These are phyloP conservation scores for Diplosoma virens DNA, from an alignment of 23 tunicate genomes.

Conservation along the genomic window DNA sequence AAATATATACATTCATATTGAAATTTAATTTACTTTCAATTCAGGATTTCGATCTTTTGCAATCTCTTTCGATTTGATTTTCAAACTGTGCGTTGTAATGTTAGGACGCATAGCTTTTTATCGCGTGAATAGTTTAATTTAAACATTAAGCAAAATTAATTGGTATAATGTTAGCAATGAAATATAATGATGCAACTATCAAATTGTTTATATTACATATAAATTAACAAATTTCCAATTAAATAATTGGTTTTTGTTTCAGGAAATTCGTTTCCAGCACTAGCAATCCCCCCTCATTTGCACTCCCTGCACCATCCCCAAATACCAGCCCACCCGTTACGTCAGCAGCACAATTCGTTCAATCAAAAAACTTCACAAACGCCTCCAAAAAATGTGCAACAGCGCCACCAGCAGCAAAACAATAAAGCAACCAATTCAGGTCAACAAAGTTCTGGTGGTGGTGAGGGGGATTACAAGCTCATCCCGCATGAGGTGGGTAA, in stretches of 20 bases:
- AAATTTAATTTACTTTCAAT: too few species aligned
- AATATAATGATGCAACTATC: too few species aligned
- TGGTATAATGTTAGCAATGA: too few species aligned
- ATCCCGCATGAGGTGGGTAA: slow-evolving; percentile 88
- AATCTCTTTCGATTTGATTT: too few species aligned
- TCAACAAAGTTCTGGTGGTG: slow-evolving; percentile 76
- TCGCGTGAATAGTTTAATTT: too few species aligned
- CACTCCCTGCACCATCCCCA: slow-evolving; percentile 17
- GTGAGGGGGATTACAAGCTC: slow-evolving; percentile 94
- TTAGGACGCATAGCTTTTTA: too few species aligned
- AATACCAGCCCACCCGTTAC: neutral
- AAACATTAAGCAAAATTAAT: too few species aligned
- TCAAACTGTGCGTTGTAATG: too few species aligned
- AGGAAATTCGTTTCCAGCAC: neutral
- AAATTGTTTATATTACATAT: too few species aligned
- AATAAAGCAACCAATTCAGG: slow-evolving; percentile 39
- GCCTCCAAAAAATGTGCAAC: slow-evolving; percentile 24
- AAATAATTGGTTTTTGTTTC: neutral
- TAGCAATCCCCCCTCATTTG: slow-evolving; percentile 5
- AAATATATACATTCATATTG: too few species aligned
- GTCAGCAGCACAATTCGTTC: slow-evolving; percentile 14
- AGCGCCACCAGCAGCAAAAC: slow-evolving; percentile 12
- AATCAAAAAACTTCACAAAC: slow-evolving; percentile 22
- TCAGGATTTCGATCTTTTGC: too few species aligned
- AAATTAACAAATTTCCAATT: too few species aligned